Evolutionary conservation across 2,113 vertebrate species (phyloP).

Genomic region (Calypte anna): DNA sequence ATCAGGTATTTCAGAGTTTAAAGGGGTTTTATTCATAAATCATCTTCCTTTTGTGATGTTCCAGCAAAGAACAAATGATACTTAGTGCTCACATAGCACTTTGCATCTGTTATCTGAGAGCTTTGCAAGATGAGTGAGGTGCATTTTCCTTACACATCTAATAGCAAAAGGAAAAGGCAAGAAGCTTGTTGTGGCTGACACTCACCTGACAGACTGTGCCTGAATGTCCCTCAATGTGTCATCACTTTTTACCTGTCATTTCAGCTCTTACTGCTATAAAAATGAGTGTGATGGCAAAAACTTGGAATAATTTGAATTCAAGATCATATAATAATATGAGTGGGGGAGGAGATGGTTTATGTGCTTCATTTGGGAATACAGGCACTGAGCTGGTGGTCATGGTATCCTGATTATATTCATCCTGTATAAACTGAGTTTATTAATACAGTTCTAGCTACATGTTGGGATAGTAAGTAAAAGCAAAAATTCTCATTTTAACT

Average conservation of each 20-base stretch:
- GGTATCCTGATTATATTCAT: neutral
- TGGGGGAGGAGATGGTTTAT: neutral
- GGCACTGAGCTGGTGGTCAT: neutral
- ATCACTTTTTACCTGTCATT: accelerated
- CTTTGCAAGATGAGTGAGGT: neutral
- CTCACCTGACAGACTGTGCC: neutral
- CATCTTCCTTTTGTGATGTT: neutral
- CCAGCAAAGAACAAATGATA: neutral
- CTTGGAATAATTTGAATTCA: neutral
- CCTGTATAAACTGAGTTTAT: neutral
- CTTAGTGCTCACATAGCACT: neutral
- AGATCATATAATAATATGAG: neutral
- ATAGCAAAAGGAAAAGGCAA: neutral
- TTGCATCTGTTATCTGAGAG: neutral
- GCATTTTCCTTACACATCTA: neutral
- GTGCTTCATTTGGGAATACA: neutral
- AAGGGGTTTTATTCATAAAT: neutral
- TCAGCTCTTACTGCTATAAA: neutral
- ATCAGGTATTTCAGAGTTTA: neutral
- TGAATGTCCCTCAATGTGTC: neutral
- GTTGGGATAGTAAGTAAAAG: neutral
- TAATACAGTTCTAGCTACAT: neutral
- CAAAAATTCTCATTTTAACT: neutral
- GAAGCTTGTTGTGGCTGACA: neutral
- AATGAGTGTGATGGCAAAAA: neutral